Evolutionary conservation across 2,888 invertebrate species (phyloP).

Genomic region (Macrostomum cliftonense): DNA sequence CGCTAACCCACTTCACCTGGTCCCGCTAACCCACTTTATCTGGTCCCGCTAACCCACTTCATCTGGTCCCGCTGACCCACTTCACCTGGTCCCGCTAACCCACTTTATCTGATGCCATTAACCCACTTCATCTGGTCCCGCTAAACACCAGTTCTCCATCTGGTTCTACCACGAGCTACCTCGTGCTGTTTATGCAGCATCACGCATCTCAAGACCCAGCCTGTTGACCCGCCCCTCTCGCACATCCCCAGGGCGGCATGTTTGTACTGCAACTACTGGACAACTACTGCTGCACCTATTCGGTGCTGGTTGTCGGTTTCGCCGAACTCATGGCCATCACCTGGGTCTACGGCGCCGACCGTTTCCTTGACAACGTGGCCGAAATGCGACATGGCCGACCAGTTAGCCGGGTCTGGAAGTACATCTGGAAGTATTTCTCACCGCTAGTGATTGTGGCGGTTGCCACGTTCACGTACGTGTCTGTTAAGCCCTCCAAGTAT

Average conservation of each 20-base stretch:
- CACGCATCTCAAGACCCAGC: no score
- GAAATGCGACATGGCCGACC: slow-evolving; percentile 43
- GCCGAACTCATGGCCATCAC: slow-evolving; percentile 42
- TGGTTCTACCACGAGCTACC: no score
- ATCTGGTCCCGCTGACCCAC: no score
- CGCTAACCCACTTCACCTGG: no score
- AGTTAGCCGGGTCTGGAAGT: slow-evolving; percentile 50
- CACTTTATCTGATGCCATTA: no score
- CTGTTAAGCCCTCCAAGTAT: slow-evolving; percentile 49
- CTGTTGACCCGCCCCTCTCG: no score
- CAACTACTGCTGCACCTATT: slow-evolving; percentile 41
- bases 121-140: no score
- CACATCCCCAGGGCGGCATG: slow-evolving; percentile 31
- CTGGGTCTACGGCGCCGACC: slow-evolving; percentile 42
- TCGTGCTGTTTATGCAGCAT: no score
- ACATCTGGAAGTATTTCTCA: slow-evolving; percentile 51
- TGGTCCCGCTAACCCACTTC: no score
- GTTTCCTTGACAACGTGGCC: slow-evolving; percentile 40
- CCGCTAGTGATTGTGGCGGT: slow-evolving; percentile 45
- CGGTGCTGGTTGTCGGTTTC: slow-evolving; percentile 43
- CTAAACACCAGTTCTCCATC: no score
- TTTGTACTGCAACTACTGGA: slow-evolving; percentile 42
- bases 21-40: no score
- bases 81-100: no score
- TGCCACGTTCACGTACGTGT: slow-evolving; percentile 51